phyloP scores from a whole-genome alignment of 2,113 vertebrate genomes.

The Stictonetta naevosa region DNA sequence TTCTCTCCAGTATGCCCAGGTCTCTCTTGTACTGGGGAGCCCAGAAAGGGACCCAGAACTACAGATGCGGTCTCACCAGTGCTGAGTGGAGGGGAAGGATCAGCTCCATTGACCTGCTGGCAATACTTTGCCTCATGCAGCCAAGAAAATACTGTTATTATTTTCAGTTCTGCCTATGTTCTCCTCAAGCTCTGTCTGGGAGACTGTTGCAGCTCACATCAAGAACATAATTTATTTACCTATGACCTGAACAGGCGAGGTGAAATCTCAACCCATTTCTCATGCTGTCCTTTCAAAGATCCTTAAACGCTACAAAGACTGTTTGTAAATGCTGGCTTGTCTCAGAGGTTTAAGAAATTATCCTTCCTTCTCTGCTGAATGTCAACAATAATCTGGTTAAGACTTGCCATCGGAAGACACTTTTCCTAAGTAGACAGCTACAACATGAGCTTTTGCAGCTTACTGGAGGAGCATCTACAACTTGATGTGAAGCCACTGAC shows the following conservation, averaged over 20 bases:
- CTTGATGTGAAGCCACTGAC: not conserved
- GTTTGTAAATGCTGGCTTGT: not conserved
- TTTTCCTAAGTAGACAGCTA: constrained; percentile 1
- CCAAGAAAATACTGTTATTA: not conserved
- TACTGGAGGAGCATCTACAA: not conserved
- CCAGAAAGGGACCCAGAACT: not conserved
- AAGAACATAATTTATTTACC: not conserved
- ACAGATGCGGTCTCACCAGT: not conserved
- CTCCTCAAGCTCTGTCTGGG: not conserved
- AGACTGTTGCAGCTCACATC: not conserved
- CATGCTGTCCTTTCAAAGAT: not conserved
- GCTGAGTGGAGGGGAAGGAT: not conserved
- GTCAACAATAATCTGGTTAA: constrained; percentile 18
- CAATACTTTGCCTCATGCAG: not conserved
- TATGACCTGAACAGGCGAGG: not conserved
- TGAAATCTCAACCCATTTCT: constrained; percentile 25
- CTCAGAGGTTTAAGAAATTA: constrained; percentile 10
- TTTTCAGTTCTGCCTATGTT: not conserved
- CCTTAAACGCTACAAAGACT: not conserved
- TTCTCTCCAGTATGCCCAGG: too few species aligned
- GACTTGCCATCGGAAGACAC: not conserved
- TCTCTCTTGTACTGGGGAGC: too few species aligned
- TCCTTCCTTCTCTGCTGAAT: not conserved
- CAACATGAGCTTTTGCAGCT: not conserved
- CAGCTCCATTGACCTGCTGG: not conserved